These are phyloP conservation scores for Garrulus glandarius DNA, from an alignment of 2,797 vertebrate species.

Conservation along the genomic window DNA sequence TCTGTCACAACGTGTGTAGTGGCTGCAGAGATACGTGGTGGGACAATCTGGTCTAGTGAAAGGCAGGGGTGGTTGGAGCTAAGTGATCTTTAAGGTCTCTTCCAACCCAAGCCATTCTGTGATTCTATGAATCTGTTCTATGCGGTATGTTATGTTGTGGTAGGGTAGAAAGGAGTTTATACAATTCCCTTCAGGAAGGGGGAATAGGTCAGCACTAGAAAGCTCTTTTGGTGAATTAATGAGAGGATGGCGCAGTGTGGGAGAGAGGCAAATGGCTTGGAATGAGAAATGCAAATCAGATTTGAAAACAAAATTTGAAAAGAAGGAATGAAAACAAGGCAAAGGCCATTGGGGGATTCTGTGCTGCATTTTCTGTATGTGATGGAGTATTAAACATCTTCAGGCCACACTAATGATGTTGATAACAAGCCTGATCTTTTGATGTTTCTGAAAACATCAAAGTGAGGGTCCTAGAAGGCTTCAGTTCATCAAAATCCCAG, in stretches of 20 bases:
- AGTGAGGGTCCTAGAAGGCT: slow-evolving; percentile 40
- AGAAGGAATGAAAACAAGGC: slow-evolving; percentile 35
- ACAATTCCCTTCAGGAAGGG: not conserved
- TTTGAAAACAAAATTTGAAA: slow-evolving; percentile 23
- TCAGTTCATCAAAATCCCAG: slow-evolving; percentile 39
- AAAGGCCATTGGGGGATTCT: slow-evolving; percentile 27
- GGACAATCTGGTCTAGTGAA: not conserved
- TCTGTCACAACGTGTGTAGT: not conserved
- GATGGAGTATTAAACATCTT: slow-evolving; percentile 41
- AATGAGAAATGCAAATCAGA: slow-evolving; percentile 32
- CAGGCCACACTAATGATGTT: slow-evolving; percentile 44
- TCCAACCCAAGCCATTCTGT: not conserved
- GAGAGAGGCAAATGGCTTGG: not conserved
- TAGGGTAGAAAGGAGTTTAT: not conserved
- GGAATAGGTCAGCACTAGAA: not conserved
- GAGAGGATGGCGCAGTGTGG: not conserved
- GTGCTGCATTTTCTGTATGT: slow-evolving; percentile 9
- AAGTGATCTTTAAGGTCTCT: not conserved
- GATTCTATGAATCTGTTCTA: not conserved
- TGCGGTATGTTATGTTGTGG: not conserved
- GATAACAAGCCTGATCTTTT: slow-evolving; percentile 60
- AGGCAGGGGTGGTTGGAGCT: not conserved
- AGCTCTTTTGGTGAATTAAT: not conserved
- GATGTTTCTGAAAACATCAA: slow-evolving; percentile 66
- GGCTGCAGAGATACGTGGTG: not conserved